phyloP scores from a whole-genome alignment of 2,113 vertebrate species.

The Hippoglossus stenolepis region DNA sequence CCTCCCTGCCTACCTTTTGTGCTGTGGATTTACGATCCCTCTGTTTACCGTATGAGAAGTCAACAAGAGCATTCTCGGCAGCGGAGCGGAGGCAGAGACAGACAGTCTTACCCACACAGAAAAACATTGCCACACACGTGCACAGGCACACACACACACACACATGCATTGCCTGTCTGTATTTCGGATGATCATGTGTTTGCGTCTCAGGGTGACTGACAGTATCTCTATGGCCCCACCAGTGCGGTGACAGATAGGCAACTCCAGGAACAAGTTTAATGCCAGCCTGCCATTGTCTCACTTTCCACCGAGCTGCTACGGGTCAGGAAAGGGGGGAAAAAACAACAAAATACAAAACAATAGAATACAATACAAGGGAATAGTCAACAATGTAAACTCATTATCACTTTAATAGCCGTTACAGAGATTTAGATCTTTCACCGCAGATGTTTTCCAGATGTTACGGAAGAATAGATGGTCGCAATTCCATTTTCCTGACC shows the following conservation, averaged over 20 bases:
- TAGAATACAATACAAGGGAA: conserved; percentile 16
- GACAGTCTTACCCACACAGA: conserved; percentile 48
- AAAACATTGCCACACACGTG: conserved; percentile 14
- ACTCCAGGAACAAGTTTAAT: conserved; percentile 64
- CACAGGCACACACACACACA: conserved; percentile 7
- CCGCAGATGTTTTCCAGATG: conserved; percentile 15
- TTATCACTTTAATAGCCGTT: not conserved
- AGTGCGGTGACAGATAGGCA: conserved; percentile 60
- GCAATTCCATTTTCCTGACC: not conserved
- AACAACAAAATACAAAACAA: not conserved
- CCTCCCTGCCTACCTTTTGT: conserved; percentile 48
- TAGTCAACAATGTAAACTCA: not conserved
- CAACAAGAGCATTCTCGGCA: conserved; percentile 77
- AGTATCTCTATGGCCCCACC: conserved; percentile 42
- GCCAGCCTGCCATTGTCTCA: conserved; percentile 53
- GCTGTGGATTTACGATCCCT: conserved; percentile 62
- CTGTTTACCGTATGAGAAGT: conserved; percentile 76
- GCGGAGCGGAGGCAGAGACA: conserved; percentile 52
- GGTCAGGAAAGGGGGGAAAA: conserved; percentile 34
- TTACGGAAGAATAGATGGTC: not conserved
- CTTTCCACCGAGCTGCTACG: conserved; percentile 41
- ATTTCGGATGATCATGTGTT: conserved; percentile 51
- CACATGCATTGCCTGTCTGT: conserved; percentile 21
- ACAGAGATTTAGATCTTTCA: not conserved
- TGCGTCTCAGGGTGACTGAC: conserved; percentile 54